Evolutionary conservation across 2,888 invertebrate genomes (phyloP).

Genomic region (Hemicrepidius hirtus): DNA sequence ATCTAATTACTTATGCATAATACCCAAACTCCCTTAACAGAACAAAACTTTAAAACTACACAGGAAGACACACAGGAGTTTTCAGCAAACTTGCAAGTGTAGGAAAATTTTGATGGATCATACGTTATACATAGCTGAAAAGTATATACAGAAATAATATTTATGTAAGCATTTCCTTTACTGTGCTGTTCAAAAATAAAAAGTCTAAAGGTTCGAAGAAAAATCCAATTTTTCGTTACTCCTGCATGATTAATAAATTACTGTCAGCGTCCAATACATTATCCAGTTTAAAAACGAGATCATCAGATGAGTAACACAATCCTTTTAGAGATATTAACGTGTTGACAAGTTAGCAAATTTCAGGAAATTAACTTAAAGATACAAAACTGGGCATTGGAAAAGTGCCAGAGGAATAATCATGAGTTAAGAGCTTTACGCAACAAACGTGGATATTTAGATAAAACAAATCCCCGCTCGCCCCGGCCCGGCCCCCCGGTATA

Average conservation of each 20-base stretch:
- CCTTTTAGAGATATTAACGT: constrained; percentile 50
- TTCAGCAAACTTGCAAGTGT: constrained; percentile 23
- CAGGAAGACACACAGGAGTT: constrained; percentile 13
- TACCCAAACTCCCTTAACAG: constrained; percentile 7
- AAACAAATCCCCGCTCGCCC: no score
- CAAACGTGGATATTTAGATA: no score
- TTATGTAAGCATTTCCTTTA: no score
- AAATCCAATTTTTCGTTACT: constrained; percentile 35
- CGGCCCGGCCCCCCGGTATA: no score
- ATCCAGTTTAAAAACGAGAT: constrained; percentile 40
- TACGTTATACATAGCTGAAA: no score
- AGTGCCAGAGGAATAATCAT: constrained; percentile 41
- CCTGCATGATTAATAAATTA: constrained; percentile 42
- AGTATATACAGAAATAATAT: no score
- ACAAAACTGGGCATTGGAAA: constrained; percentile 41
- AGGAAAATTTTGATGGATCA: no score
- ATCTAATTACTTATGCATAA: constrained; percentile 22
- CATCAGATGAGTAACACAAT: constrained; percentile 46
- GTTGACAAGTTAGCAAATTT: constrained; percentile 47
- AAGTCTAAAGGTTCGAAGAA: no score
- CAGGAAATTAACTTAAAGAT: constrained; percentile 39
- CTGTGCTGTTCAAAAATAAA: neutral
- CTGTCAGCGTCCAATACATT: constrained; percentile 31
- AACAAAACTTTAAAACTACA: constrained; percentile 17
- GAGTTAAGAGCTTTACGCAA: constrained; percentile 35